A percentile compares a stretch with the other conserved stretches of the same genome.
Conservation (phyloP, 2,797 vertebrate genomes). For the Hippoglossus hippoglossus region DNA sequence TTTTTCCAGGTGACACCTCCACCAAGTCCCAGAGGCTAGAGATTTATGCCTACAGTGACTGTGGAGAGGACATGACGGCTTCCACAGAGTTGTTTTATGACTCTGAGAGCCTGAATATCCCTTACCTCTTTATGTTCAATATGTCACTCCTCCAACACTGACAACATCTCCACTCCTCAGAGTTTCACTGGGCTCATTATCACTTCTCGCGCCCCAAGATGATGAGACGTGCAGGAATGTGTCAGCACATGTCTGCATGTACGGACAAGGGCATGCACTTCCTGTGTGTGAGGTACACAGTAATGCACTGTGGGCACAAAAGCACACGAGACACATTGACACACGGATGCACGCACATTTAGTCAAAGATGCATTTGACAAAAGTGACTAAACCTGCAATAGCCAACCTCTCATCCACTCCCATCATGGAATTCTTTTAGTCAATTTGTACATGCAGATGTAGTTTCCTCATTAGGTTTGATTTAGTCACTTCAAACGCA, state of each 20-base stretch:
- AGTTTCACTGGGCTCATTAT: conserved; percentile 58
- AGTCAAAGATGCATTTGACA: conserved; percentile 2
- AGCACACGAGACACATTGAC: not conserved
- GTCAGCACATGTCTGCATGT: conserved; percentile 24
- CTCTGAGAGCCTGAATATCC: conserved; percentile 52
- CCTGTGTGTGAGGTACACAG: not conserved
- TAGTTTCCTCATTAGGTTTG: conserved; percentile 68
- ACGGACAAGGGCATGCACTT: not conserved
- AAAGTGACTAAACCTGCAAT: not conserved
- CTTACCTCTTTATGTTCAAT: conserved; percentile 61
- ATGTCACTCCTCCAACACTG: conserved; percentile 51
- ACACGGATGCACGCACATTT: not conserved
- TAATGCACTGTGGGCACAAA: not conserved
- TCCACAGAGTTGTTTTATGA: conserved; percentile 61
- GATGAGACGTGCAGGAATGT: conserved; percentile 22
- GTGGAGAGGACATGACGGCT: conserved; percentile 58
- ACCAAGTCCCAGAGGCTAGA: conserved; percentile 57
- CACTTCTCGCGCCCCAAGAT: conserved; percentile 35
- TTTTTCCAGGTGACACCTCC: conserved; percentile 71
- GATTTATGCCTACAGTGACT: conserved; percentile 64
- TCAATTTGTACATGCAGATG: conserved; percentile 62
- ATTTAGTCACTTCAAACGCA: conserved; percentile 70
- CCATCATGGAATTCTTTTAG: conserved; percentile 22
- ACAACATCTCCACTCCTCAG: conserved; percentile 48
- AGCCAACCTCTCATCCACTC: conserved; percentile 1